These are phyloP conservation scores for Ciconia boyciana DNA, from an alignment of 2,113 vertebrate species.

Conservation along the genomic window DNA sequence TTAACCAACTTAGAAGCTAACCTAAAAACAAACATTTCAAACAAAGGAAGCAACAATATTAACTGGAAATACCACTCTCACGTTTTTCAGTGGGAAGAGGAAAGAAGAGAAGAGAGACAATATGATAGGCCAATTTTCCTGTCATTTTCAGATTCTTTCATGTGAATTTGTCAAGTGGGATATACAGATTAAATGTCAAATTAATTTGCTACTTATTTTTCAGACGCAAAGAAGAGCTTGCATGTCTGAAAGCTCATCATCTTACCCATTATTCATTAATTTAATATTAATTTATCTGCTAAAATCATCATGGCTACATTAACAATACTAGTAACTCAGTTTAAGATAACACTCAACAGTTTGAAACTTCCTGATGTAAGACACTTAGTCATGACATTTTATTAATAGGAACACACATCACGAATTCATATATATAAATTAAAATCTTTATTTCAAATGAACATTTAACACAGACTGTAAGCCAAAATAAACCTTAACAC, in stretches of 20 bases:
- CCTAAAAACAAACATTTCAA: neutral
- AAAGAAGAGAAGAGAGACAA: neutral
- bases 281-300: neutral
- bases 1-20: neutral
- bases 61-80: neutral
- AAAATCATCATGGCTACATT: neutral
- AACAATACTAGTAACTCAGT: neutral
- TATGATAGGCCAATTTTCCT: neutral
- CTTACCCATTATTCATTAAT: neutral
- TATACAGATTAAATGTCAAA: neutral
- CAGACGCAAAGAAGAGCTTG: neutral
- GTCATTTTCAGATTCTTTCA: neutral
- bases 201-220: neutral
- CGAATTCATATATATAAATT: neutral
- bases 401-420: neutral
- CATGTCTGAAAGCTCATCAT: neutral
- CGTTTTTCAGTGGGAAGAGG: neutral
- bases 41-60: neutral
- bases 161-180: neutral
- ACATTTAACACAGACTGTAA: neutral
- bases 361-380: neutral
- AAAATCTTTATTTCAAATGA: neutral
- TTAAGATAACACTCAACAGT: neutral
- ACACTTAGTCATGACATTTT: neutral
- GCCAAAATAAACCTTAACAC: constrained; percentile 22